Conservation (phyloP, 2,113 vertebrate genomes). For the Monarcha castaneiventris region DNA sequence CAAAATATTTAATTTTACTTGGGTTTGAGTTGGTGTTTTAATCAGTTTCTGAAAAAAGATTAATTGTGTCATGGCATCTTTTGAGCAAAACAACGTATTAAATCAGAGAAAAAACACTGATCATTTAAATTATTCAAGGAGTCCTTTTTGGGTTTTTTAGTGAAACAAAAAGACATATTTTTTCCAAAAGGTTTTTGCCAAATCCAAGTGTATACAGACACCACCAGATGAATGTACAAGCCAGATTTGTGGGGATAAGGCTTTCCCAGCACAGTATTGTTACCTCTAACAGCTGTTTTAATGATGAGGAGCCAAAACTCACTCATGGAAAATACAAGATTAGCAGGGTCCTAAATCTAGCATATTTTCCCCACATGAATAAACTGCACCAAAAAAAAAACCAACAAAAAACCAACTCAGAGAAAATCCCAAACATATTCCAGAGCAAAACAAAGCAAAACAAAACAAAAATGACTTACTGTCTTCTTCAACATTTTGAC, state of each 20-base stretch:
- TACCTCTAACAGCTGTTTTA: not conserved
- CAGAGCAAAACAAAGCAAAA: conserved; percentile 17
- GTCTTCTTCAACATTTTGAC: conserved; percentile 91
- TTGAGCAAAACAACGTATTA: not conserved
- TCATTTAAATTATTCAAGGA: not conserved
- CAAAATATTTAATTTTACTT: not conserved
- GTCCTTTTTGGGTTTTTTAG: not conserved
- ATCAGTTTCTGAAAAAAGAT: not conserved
- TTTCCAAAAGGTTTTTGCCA: not conserved
- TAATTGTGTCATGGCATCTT: not conserved
- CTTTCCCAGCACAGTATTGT: not conserved
- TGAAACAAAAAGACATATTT: not conserved
- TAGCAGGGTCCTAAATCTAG: not conserved
- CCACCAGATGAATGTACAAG: not conserved
- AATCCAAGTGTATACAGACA: not conserved
- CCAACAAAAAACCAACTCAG: not conserved
- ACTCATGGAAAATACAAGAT: not conserved
- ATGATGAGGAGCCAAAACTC: not conserved
- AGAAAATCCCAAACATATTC: not conserved
- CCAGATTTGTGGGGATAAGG: not conserved
- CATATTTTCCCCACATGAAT: not conserved
- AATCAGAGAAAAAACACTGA: not conserved
- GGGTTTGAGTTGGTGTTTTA: not conserved
- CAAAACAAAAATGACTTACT: conserved; percentile 76
- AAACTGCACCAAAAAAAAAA: not conserved